Conservation (phyloP, 2,113 vertebrate species). For the Heptranchias perlo region DNA sequence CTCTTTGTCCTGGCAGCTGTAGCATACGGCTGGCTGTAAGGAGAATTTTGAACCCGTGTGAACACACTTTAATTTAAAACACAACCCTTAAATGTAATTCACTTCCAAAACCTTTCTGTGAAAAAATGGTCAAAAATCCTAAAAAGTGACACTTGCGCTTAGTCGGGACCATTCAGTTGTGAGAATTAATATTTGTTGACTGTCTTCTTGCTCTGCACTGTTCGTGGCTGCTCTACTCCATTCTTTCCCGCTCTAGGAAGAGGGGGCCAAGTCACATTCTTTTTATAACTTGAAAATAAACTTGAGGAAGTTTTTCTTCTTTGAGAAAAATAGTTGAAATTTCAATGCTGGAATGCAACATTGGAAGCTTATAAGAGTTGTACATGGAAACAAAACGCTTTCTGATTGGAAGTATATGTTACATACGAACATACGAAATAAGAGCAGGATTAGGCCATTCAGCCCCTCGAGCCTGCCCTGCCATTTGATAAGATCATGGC, state of each 20-base stretch:
- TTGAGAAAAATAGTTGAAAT: not conserved
- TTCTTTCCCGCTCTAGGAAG: no score
- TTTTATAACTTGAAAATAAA: not conserved
- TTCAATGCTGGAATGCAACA: not conserved
- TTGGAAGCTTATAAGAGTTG: not conserved
- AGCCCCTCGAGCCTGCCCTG: no score
- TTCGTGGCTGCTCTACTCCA: not conserved
- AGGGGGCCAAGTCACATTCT: not conserved
- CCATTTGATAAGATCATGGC: no score
- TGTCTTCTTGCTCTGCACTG: not conserved
- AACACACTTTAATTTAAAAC: not conserved
- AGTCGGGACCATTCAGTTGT: not conserved
- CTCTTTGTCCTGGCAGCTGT: not conserved
- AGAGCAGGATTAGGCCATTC: no score
- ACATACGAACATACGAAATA: no score
- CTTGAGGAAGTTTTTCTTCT: not conserved
- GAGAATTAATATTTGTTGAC: not conserved
- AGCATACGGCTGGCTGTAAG: not conserved
- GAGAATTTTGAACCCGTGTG: not conserved
- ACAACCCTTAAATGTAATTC: not conserved
- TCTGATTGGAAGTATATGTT: not conserved
- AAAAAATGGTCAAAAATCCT: not conserved
- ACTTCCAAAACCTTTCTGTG: not conserved
- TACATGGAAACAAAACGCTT: not conserved
- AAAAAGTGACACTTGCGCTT: not conserved